Evolutionary conservation across 2,113 vertebrate genomes (phyloP), one percentile per base, ranked within the genome.

Genomic region (Elaphurus davidianus): DNA sequence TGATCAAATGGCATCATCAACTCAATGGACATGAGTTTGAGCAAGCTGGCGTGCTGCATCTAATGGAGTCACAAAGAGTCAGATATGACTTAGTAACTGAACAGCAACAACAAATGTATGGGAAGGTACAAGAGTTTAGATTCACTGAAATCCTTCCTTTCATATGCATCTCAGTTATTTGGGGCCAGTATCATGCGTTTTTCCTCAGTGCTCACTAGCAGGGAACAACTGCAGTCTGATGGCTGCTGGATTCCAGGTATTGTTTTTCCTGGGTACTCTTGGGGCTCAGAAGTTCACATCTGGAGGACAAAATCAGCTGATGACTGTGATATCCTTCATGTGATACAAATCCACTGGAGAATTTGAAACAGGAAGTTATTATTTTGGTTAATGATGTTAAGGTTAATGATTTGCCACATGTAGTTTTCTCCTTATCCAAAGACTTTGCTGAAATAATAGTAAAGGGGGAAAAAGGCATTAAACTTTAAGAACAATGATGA

Each of bases 361-460:
- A 71, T 71, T 90, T 96, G 62, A 91, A 96, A 84, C 7, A 30
- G 16, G 11, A 90, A 95, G 6, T 60, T 14, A 40, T 59, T 43
- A 50, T 64, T 82, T 47, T 62, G 30, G n/a, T 78, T 86, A 94
- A 96, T 55, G 55, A 90, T 83, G 62, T 79, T 83, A 90, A 97
- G 62, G 17, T 59, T 30, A 47, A 25, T 90, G 57, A 14, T 59
- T 94, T 62, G 36, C 25, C 27, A 87, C 33, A 64, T 67, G 33
- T 21, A 62, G 67, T 83, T 84, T 96, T 92, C 8, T 62, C 14
- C 43, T 92, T 87, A 43, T 87, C 79, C 7, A 83, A 74, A n/a
- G 54, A 62, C 25, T 86, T 60, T 27, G 21, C 25, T 96, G 55
- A 97, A 96, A 87, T 94, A 94, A 87, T 52, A 55, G 17, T 15